Evolutionary conservation across 2,797 vertebrate genomes (phyloP), one percentile per base, ranked within the genome.

Genomic region (Luscinia megarhynchos): DNA sequence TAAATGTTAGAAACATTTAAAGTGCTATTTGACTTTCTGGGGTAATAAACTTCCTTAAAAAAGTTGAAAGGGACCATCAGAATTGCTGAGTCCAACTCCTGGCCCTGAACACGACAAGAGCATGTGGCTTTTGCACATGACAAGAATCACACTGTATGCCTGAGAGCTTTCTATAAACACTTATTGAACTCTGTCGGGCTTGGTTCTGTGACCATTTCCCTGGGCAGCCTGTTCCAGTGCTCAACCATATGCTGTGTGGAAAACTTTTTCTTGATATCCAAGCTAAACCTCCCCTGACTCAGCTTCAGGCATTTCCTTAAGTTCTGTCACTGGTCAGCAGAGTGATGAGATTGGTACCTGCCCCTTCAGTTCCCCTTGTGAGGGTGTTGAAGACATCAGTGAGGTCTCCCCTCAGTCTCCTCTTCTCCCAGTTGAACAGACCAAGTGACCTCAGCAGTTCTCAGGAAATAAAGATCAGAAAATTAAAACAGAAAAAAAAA

Each of bases 21-120:
- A 84, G 53, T 19, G 6, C 0, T 50, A 27, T 62, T 85, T 62
- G 26, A 8, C 10, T 86, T 91, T 40, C 26, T 46, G 46, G 12
- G 9, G 4, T 58, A 74, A 70, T 43, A 68, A 78, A 1, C 3
- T 79, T 87, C 14, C 55, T 82, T 55, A 16, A 82, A 87, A 87
- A 38, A 17, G 4, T 30, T 58, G 15, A 45, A 53, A 64, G 7
- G 10, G 10, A 16, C 5, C 12, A 45, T 51, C 10, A 70, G 21
- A 24, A 53, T 5, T 0, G 0, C 21, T 12, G 16, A 64, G 21
- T 23, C 14, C 26, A 19, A 2, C 15, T 64, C 9, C 22, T 72
- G 18, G 13, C 40, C 10, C n/a, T 77, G 38, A n/a, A 16, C 6
- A 51, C 0, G 1, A 61, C 15, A 36, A 58, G 15, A 58, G 27